Percentiles rank a stretch among this genome's conserved stretches.
These are phyloP conservation scores for Cynopterus brachyotis DNA, from an alignment of 2,113 vertebrate species.

Conservation along the genomic window DNA sequence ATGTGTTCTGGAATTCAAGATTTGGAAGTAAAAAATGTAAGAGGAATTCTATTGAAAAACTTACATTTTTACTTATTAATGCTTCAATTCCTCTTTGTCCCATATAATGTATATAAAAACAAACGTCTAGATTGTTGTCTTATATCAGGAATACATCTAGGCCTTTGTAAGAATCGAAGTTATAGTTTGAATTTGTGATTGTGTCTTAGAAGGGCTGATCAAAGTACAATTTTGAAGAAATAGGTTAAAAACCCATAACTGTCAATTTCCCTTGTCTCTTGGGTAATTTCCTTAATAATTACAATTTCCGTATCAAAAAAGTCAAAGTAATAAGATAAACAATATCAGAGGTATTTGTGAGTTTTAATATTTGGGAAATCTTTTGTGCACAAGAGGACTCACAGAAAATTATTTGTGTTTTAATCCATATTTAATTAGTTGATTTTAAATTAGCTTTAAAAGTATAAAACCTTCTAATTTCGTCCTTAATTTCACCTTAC, in stretches of 20 bases:
- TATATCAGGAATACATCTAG: neutral
- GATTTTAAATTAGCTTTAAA: conserved; percentile 43
- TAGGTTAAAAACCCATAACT: neutral
- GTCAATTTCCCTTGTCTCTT: neutral
- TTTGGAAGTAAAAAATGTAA: neutral
- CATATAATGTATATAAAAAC: neutral
- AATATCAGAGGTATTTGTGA: neutral
- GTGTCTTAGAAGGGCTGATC: neutral
- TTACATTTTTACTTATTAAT: neutral
- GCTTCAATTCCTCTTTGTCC: neutral
- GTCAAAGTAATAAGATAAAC: neutral
- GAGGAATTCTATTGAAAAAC: too few relatives aligned
- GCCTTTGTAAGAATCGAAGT: neutral
- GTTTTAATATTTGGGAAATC: neutral
- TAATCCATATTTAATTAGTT: neutral
- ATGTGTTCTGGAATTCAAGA: neutral
- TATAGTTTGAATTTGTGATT: neutral
- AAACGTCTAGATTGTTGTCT: neutral
- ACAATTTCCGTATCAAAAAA: neutral
- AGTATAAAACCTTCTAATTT: neutral
- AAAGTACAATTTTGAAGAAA: neutral
- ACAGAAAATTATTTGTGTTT: neutral
- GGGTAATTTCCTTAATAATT: neutral
- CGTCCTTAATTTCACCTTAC: neutral
- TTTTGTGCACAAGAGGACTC: neutral